These are phyloP conservation scores for Tokudaia tokunoshimensis DNA, from an alignment of 2,797 vertebrate genomes.

Conservation along the genomic window DNA sequence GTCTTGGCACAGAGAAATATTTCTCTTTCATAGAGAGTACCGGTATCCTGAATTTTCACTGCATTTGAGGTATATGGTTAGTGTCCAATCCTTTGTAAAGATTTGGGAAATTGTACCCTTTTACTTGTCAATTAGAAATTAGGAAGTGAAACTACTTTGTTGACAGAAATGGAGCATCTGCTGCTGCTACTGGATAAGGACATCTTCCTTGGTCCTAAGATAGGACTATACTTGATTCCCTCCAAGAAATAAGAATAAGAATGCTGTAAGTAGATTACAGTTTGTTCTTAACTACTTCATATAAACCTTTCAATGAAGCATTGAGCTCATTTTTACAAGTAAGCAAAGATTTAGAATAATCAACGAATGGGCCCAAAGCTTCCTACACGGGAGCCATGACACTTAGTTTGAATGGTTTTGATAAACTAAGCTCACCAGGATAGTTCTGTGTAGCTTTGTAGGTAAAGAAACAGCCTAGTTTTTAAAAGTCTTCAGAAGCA, in stretches of 20 bases:
- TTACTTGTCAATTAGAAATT: constrained; percentile 15
- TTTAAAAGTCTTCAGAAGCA: neutral
- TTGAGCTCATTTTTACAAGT: neutral
- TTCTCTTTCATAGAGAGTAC: neutral
- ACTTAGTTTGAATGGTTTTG: neutral
- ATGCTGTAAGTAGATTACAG: neutral
- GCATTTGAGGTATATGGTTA: neutral
- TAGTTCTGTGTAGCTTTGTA: neutral
- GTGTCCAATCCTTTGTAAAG: neutral
- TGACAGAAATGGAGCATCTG: neutral
- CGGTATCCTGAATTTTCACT: neutral
- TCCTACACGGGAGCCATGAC: neutral
- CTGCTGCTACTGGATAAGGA: neutral
- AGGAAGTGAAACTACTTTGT: constrained; percentile 26
- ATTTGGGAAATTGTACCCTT: neutral
- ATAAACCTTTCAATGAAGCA: constrained; percentile 31
- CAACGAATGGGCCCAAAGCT: neutral
- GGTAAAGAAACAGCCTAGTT: neutral
- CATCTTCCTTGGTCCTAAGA: neutral
- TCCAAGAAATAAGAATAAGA: neutral
- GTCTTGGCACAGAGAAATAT: neutral
- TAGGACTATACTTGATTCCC: neutral
- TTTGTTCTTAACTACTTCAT: neutral
- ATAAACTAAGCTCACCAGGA: neutral
- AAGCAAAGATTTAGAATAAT: constrained; percentile 8